Evolutionary conservation across 1,140 invertebrate species (phyloP), one percentile per base, ranked within the genome.

Genomic region (fruit fly (Drosophila melanogaster)): DNA sequence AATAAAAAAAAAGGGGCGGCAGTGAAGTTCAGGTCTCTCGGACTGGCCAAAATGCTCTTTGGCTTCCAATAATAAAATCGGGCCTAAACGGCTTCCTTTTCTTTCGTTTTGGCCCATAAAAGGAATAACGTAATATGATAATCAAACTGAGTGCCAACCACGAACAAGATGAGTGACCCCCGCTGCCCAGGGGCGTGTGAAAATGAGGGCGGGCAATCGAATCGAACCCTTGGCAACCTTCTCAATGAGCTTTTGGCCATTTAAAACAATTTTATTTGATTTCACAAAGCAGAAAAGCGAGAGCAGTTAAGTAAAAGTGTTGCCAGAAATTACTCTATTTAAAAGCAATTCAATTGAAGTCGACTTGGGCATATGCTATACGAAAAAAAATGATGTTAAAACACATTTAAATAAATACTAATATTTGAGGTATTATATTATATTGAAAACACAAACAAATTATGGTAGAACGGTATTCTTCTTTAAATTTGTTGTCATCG

Each of bases 231-330:
- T 66, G 56, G 41, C 41, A 49, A 70, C 51, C 43, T 56, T 35
- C 65, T 57, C 67, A 40, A 50, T 51, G 38, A 54, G 17, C 55
- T 57, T 59, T 59, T 54, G 56, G 46, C 46, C 62, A 81, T 85
- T 85, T 86, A 85, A 86, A 86, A 81, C 79, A 87, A 86, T 86
- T 87, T 79, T 58, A 64, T 86, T 87, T 78, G 81, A 81, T 86
- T 81, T 73, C 22, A 35, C 49, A 37, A 55, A 33, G 22, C 19
- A 22, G 30, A 33, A 7, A 44, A 15, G 11, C 11, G 47, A 17
- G 14, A 33, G 19, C 56, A 46, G n/a, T 33, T 17, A 54, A 30
- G 24, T 10, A 40, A 57, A 47, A 70, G 50, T 60, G 38, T 38
- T 46, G 46, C 38, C 66, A 43, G 35, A 67, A 65, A 72, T 72